Percentiles rank a stretch among this genome's conserved stretches.
Evolutionary conservation across 1,140 invertebrate species (phyloP).

Genomic region (honey bee (Apis mellifera)): DNA sequence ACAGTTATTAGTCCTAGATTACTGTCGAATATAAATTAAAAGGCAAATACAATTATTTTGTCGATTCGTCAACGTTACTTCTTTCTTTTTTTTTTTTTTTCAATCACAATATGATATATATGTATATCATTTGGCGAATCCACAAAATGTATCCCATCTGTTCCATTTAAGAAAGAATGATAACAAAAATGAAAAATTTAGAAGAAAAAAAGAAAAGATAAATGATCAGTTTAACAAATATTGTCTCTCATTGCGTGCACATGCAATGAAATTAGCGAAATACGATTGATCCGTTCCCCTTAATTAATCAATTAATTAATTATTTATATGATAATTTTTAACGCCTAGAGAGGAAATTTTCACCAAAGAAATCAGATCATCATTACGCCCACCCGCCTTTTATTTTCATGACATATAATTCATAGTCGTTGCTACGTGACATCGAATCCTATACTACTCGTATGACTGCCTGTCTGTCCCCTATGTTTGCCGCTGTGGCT

Average conservation of each 20-base stretch:
- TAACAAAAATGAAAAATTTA: not conserved
- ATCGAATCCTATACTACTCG: slow-evolving; percentile 79
- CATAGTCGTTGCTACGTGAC: slow-evolving; percentile 76
- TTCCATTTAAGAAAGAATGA: not conserved
- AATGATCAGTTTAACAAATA: not conserved
- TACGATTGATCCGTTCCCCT: not conserved
- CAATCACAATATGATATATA: not conserved
- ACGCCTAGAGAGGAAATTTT: not conserved
- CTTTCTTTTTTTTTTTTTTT: not conserved
- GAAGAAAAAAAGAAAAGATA: not conserved
- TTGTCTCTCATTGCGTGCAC: slow-evolving; percentile 34
- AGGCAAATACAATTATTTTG: slow-evolving; percentile 28
- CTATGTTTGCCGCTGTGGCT: slow-evolving; percentile 82
- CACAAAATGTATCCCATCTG: not conserved
- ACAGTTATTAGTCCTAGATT: slow-evolving; percentile 22
- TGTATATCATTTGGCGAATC: slow-evolving; percentile 1
- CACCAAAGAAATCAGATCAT: slow-evolving; percentile 37
- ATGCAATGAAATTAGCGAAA: not conserved
- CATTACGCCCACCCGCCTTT: slow-evolving; percentile 68
- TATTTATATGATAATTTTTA: not conserved
- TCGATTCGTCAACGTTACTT: slow-evolving; percentile 38
- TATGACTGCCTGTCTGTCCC: slow-evolving; percentile 82
- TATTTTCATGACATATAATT: slow-evolving; percentile 68
- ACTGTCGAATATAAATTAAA: not conserved
- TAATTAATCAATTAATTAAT: not conserved